Evolutionary conservation across 2,797 vertebrate genomes (phyloP).

Genomic region (Rhinichthys osculus): DNA sequence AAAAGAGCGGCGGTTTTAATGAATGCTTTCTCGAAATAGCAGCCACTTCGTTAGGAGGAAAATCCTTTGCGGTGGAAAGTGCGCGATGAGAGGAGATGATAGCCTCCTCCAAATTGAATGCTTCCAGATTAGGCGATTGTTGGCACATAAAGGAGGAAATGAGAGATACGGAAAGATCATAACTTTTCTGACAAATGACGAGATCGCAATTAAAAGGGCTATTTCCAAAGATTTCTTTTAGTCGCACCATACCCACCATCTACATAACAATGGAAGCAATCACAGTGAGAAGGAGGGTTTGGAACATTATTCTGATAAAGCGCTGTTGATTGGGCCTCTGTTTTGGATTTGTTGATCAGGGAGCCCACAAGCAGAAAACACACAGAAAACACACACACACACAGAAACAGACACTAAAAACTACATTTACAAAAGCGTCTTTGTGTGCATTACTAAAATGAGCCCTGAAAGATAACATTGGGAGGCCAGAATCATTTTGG

Average conservation of each 20-base stretch:
- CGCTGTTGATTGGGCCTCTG: slow-evolving; percentile 52
- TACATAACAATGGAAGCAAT: slow-evolving; percentile 65
- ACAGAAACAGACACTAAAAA: slow-evolving; percentile 1
- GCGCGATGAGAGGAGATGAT: slow-evolving; percentile 48
- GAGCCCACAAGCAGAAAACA: slow-evolving; percentile 30
- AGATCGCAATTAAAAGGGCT: slow-evolving; percentile 57
- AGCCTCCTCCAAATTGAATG: slow-evolving; percentile 61
- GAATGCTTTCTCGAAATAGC: slow-evolving; percentile 69
- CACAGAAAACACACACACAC: too few relatives aligned
- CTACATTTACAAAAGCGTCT: slow-evolving; percentile 22
- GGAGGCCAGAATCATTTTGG: neutral
- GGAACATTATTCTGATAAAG: slow-evolving; percentile 60
- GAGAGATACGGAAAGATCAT: slow-evolving; percentile 47
- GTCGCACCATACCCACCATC: slow-evolving; percentile 48
- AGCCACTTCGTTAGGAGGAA: slow-evolving; percentile 49
- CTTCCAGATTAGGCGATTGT: slow-evolving; percentile 63
- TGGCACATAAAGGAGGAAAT: slow-evolving; percentile 58
- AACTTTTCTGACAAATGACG: slow-evolving; percentile 36
- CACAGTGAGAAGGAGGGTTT: slow-evolving; percentile 49
- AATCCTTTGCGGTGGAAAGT: slow-evolving; percentile 40
- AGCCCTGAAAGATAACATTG: neutral
- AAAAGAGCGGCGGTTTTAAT: slow-evolving; percentile 69
- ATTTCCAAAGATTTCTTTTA: slow-evolving; percentile 54
- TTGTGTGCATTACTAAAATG: slow-evolving; percentile 2
- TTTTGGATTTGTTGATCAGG: slow-evolving; percentile 20